Percentiles rank a stretch among this genome's conserved stretches.
Evolutionary conservation across 2,113 vertebrate genomes (phyloP).

Genomic region (Benitochromis conjunctus): DNA sequence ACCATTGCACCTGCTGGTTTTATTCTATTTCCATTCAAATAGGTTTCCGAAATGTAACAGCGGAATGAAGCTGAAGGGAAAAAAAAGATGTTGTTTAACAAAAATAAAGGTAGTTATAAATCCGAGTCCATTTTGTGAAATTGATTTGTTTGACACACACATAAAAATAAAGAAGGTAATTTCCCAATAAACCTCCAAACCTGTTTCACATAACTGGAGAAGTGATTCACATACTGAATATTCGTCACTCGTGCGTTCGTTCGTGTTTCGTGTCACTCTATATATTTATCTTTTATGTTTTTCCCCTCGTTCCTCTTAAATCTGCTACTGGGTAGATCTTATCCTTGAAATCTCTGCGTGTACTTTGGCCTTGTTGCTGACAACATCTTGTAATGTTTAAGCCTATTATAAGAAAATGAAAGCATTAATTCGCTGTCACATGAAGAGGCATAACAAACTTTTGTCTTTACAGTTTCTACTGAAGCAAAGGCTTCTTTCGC

Average conservation of each 20-base stretch:
- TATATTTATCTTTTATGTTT: background rate
- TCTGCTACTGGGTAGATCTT: background rate
- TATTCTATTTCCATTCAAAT: too few species aligned
- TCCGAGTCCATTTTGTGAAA: background rate
- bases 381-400: background rate
- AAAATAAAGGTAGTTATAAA: background rate
- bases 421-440: conserved; percentile 2
- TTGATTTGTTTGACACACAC: background rate
- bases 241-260: background rate
- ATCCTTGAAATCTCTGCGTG: background rate
- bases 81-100: background rate
- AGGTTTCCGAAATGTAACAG: background rate
- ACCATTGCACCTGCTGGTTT: too few species aligned
- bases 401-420: background rate
- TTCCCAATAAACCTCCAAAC: background rate
- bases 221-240: background rate
- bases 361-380: conserved; percentile 1
- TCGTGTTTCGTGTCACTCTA: background rate
- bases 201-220: background rate
- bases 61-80: background rate
- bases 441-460: background rate
- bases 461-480: background rate
- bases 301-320: background rate
- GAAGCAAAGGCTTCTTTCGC: background rate
- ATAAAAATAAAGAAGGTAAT: background rate